phyloP scores from a whole-genome alignment of 2,113 vertebrate species.

The Camelus dromedarius region DNA sequence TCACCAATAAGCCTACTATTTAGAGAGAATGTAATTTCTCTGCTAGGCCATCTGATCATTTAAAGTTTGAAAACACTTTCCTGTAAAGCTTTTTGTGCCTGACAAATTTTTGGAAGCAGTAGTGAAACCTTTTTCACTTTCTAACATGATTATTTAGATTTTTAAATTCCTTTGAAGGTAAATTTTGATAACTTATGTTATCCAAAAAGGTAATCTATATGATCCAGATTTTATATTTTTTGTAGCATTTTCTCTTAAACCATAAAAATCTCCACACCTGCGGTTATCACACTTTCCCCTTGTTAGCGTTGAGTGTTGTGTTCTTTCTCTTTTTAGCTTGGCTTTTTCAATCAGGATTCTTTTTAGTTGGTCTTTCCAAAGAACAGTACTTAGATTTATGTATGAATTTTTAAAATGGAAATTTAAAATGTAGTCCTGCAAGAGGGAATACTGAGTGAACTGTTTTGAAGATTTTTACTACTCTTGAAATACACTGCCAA shows the following conservation, averaged over 20 bases:
- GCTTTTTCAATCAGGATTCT: background rate
- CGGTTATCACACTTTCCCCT: background rate
- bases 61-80: background rate
- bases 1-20: background rate
- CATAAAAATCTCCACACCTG: background rate
- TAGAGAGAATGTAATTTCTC: constrained; percentile 6
- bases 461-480: background rate
- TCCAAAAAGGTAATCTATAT: background rate
- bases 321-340: background rate
- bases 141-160: background rate
- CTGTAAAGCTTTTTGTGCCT: background rate
- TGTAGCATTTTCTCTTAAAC: background rate
- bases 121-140: background rate
- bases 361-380: background rate
- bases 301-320: background rate
- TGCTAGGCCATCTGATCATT: background rate
- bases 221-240: background rate
- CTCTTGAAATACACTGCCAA: background rate
- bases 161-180: background rate
- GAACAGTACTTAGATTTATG: background rate
- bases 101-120: background rate
- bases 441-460: background rate
- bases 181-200: constrained; percentile 4
- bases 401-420: background rate
- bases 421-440: background rate